Base-by-base conservation (phyloP, 1,140 invertebrate species). In the Ceratina calcarata region DNA sequence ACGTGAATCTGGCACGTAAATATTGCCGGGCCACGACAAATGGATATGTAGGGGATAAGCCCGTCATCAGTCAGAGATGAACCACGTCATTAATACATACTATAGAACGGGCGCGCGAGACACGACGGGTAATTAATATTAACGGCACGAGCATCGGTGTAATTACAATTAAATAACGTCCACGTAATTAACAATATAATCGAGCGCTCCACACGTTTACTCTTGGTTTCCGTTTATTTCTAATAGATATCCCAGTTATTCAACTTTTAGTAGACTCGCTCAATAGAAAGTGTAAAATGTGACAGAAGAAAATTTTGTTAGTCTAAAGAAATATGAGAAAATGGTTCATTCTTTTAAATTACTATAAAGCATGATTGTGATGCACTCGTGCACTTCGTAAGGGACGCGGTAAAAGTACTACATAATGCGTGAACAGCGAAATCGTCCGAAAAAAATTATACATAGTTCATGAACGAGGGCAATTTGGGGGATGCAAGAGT, bases 131-230 rank as follows among this genome's bases (percentile, higher is more conserved):
- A 90, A 90, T 90, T 89, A 89, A 88, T 90, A 90, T 90, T 90
- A 89, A 90, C 84, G 86, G 76, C 66, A 80, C 66, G 71, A 82
- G 79, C 85, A 86, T 87, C 83, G 81, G 77, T 70, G 85, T 90
- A 90, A 90, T 90, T 89, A 87, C 86, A 89, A 88, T 90, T 89
- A 90, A 87, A 89, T 89, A 88, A 89, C 87, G 83, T 88, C 84
- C 61, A 74, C 85, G 87, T 89, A 88, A 90, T 90, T 90, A 90
- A 88, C 89, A 88, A 86, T 81, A 88, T 90, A 87, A 86, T 89
- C 37, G 37, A 45, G 2, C 37, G 37, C 37, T 10, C 37, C 37
- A 45, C 37, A 45, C 7, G 37, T 45, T 45, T 45, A 3, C 37
- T 6, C 37, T 0, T 45, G 37, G 7, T 7, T 10, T 45, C 2